Evolutionary conservation across 2,888 invertebrate genomes (phyloP).

Genomic region (Petrolisthes manimaculis): DNA sequence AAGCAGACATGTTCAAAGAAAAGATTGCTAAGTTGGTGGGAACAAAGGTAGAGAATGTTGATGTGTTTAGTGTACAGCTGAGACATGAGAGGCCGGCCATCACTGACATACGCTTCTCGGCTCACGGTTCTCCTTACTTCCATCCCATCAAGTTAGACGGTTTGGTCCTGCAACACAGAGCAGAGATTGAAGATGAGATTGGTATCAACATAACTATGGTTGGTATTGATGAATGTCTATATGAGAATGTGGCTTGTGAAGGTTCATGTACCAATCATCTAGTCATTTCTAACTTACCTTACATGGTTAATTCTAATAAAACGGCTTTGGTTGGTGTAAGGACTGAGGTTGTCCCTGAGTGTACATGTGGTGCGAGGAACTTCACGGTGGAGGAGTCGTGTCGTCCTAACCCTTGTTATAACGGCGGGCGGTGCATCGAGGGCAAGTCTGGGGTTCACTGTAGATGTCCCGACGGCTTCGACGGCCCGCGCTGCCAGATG

Average conservation of each 20-base stretch:
- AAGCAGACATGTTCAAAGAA: conserved; percentile 88
- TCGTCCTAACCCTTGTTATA: conserved; percentile 90
- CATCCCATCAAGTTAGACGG: conserved; percentile 95
- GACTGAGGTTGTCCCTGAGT: conserved; percentile 91
- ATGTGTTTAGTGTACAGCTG: conserved; percentile 95
- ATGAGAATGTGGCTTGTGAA: conserved; percentile 95
- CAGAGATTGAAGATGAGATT: conserved; percentile 87
- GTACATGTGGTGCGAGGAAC: conserved; percentile 92
- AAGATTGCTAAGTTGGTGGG: conserved; percentile 82
- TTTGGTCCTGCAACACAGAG: conserved; percentile 77
- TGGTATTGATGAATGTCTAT: conserved; percentile 95
- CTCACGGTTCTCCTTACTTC: conserved; percentile 95
- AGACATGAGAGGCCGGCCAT: conserved; percentile 84
- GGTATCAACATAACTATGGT: conserved; percentile 98
- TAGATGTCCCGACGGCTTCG: conserved; percentile 91
- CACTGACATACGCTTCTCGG: conserved; percentile 93
- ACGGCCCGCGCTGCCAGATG: conserved; percentile 97
- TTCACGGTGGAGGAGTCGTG: conserved; percentile 92
- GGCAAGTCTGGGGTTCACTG: conserved; percentile 74
- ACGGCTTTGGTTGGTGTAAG: conserved; percentile 96
- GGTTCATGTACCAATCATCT: conserved; percentile 95
- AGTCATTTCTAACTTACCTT: conserved; percentile 88
- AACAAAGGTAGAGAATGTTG: conserved; percentile 89
- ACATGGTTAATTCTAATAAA: conserved; percentile 97
- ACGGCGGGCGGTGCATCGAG: conserved; percentile 95